Base-by-base conservation (phyloP, 2,797 vertebrate genomes). In the Prunella strophiata region DNA sequence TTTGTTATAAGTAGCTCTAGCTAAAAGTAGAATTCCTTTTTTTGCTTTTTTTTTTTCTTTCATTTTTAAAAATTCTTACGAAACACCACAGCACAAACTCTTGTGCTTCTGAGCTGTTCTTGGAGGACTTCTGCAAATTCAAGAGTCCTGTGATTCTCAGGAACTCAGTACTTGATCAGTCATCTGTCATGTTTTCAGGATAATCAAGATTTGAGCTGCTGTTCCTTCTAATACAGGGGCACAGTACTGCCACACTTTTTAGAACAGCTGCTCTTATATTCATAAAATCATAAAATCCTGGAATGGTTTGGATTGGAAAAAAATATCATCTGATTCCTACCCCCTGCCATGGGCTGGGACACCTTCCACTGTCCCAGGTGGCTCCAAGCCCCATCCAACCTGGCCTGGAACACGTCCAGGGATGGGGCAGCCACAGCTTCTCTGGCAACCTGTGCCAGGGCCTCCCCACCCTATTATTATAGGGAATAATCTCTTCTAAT, bases 1-100 rank as follows among this genome's bases (percentile, higher is more conserved):
- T 91, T 93, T 96, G 59, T 63, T 77, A 8, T 25, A 94, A 95
- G 72, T 73, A 83, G 85, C 73, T 58, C 43, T 86, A 48, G 63
- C 89, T 86, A 51, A 68, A 90, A 84, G 88, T 51, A 74, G 70
- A 91, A 73, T 77, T 91, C 23, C 13, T 62, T 76, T 63, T 42
- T 63, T 27, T 16, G 1, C 5, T 5, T 27, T n/a, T 18, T 70
- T 52, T 51, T 40, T 17, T 32, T 11, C 7, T 32, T 67, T 10
- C 1, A 8, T 30, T 57, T 18, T 25, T 11, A 0, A 6, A 27
- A 34, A 36, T 50, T 63, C 57, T 82, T 73, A 13, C 0, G 5
- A 67, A 91, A 48, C 55, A 54, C 43, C 55, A 34, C 55, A 76
- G 74, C 38, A 25, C 30, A 47, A 61, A 38, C 42, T 63, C 10